Evolutionary conservation across 2,888 invertebrate genomes (phyloP).

Genomic region (Phaonia tiefii): DNA sequence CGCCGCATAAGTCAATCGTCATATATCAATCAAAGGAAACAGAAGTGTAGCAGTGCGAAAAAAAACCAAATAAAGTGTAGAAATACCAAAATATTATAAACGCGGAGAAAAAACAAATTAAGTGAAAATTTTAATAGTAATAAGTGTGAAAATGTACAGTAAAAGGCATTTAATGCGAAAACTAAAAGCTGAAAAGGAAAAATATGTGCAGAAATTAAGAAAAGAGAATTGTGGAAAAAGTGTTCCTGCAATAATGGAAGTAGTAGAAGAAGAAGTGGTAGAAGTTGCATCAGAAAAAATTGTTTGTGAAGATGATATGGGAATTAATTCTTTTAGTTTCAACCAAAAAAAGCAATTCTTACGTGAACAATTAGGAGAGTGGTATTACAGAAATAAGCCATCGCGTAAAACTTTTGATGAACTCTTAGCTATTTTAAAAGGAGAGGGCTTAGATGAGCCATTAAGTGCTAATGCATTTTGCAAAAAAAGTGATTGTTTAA

Average conservation of each 20-base stretch:
- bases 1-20: no score
- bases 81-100: not conserved
- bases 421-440: conserved; percentile 46
- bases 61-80: not conserved
- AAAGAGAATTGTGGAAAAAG: no score
- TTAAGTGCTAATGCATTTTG: no score
- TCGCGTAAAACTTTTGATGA: conserved; percentile 37
- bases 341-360: conserved; percentile 21
- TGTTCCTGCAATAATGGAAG: no score
- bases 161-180: no score
- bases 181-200: conserved; percentile 10
- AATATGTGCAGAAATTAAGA: conserved; percentile 1
- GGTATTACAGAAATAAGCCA: conserved; percentile 38
- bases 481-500: no score
- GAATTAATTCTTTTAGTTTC: not conserved
- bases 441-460: conserved; percentile 35
- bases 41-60: not conserved
- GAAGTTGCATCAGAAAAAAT: conserved; percentile 7
- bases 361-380: conserved; percentile 44
- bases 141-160: conserved; percentile 1
- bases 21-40: no score
- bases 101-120: not conserved
- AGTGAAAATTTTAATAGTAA: conserved; percentile 6
- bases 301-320: not conserved
- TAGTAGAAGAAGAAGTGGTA: conserved; percentile 23